phyloP scores from a whole-genome alignment of 2,113 vertebrate genomes.

The Amphiprion percula region DNA sequence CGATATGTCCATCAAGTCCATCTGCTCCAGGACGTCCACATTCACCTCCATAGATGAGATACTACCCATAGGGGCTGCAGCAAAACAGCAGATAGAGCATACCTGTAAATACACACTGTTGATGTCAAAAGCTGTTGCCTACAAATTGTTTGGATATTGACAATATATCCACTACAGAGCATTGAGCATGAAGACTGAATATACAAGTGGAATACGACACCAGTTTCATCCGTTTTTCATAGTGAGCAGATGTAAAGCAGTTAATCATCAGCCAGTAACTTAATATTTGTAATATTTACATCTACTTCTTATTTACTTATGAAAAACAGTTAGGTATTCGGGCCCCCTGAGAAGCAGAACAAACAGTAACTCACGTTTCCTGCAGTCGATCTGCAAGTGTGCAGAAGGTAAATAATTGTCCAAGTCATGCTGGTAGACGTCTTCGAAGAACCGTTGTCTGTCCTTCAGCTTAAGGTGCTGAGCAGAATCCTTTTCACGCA shows the following conservation, averaged over 20 bases:
- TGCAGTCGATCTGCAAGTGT: constrained; percentile 90
- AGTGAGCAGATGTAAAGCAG: too few species aligned
- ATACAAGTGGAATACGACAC: too few species aligned
- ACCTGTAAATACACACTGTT: too few species aligned
- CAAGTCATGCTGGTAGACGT: constrained; percentile 93
- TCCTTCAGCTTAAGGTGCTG: constrained; percentile 90
- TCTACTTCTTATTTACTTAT: too few species aligned
- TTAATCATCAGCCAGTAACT: too few species aligned
- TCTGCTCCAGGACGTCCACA: constrained; percentile 93
- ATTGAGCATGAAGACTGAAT: too few species aligned
- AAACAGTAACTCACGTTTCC: constrained; percentile 87
- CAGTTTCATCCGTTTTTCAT: too few species aligned
- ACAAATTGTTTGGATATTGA: neutral
- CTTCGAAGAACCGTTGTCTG: constrained; percentile 93
- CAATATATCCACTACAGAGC: too few species aligned
- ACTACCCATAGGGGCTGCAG: constrained; percentile 91
- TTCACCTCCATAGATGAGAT: constrained; percentile 98
- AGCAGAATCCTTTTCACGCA: constrained; percentile 80
- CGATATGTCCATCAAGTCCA: constrained; percentile 92
- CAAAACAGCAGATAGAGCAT: neutral
- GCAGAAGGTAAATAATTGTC: constrained; percentile 91
- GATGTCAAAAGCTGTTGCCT: neutral
- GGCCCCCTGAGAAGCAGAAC: too few species aligned
- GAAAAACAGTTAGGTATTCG: too few species aligned
- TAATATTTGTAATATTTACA: too few species aligned